Percentiles rank a stretch among this genome's conserved stretches.
Conservation (phyloP, 2,113 vertebrate species). For the Misgurnus anguillicaudatus region DNA sequence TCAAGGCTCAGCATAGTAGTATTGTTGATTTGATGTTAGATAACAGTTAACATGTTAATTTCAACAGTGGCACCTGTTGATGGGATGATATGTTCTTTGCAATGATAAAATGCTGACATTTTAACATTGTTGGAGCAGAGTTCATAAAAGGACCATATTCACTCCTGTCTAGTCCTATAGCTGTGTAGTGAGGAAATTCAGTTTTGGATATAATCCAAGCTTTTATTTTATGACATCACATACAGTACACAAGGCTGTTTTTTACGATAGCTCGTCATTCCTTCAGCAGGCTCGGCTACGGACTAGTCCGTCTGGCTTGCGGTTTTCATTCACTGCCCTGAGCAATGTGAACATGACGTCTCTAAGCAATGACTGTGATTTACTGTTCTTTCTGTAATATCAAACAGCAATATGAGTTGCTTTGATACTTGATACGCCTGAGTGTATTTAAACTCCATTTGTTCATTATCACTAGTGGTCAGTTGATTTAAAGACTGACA, state of each 20-base stretch:
- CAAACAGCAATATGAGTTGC: background rate
- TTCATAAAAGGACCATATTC: constrained; percentile 6
- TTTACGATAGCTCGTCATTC: too few relatives aligned
- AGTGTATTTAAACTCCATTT: too few relatives aligned
- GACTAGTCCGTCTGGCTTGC: background rate
- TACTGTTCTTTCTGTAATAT: background rate
- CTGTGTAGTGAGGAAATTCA: background rate
- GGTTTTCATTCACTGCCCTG: background rate
- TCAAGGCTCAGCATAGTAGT: background rate
- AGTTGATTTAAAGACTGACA: too few relatives aligned
- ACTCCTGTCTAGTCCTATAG: background rate
- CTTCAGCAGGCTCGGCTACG: background rate
- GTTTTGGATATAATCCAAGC: background rate
- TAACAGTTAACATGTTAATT: background rate
- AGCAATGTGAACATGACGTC: background rate
- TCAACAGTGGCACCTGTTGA: background rate
- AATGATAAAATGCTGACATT: too few relatives aligned
- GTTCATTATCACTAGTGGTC: too few relatives aligned
- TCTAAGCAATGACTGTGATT: background rate
- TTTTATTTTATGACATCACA: background rate
- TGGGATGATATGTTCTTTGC: background rate
- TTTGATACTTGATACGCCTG: background rate
- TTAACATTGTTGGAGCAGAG: constrained; percentile 3
- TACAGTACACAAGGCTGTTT: too few relatives aligned
- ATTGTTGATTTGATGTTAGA: background rate